Percentiles rank a stretch among this genome's conserved stretches.
Evolutionary conservation across 2,797 vertebrate species (phyloP).

Genomic region (Hydrophis major): DNA sequence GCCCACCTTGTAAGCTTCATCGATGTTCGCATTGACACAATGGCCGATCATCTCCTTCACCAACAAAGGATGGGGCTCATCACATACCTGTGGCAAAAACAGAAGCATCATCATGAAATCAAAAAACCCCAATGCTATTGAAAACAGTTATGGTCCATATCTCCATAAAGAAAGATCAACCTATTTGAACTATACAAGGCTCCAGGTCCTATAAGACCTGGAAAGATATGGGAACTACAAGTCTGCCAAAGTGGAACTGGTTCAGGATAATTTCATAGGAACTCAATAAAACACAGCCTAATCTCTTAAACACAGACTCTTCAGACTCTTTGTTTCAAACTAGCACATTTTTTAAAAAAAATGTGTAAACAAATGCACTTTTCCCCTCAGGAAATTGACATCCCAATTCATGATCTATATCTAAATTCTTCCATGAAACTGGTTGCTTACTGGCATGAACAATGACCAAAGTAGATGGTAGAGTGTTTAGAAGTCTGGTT

Average conservation of each 20-base stretch:
- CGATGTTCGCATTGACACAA: constrained; percentile 84
- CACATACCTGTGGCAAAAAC: constrained; percentile 80
- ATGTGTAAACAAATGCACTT: background rate
- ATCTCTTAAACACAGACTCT: too few species aligned
- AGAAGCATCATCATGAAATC: background rate
- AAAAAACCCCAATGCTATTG: constrained; percentile 1
- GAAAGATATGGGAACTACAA: background rate
- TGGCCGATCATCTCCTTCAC: constrained; percentile 96
- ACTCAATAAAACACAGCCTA: background rate
- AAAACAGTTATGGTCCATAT: background rate
- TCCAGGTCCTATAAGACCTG: background rate
- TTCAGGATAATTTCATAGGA: background rate
- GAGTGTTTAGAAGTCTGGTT: background rate
- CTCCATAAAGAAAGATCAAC: background rate
- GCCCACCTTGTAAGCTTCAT: constrained; percentile 85
- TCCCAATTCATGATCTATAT: background rate
- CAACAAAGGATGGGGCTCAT: constrained; percentile 93
- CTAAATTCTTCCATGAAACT: background rate
- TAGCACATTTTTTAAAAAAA: too few species aligned
- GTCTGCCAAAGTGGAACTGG: background rate
- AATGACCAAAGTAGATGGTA: background rate
- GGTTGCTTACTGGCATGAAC: background rate
- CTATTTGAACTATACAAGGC: background rate
- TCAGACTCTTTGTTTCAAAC: background rate
- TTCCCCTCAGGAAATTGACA: background rate